Conservation (phyloP, 2,113 vertebrate genomes). For the Nothocercus nigrocapillus region DNA sequence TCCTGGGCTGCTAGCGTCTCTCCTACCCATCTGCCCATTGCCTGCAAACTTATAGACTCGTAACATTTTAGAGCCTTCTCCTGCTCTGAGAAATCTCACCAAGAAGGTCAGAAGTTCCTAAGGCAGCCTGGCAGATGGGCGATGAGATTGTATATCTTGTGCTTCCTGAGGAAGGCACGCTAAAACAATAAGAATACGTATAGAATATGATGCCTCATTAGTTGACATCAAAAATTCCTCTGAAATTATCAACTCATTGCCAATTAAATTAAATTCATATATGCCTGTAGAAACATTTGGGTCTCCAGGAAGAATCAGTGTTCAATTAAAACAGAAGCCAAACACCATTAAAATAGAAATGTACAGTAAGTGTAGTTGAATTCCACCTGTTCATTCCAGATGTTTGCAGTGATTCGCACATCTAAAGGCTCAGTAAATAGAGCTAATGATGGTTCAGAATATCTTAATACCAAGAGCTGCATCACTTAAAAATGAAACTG, state of each 20-base stretch:
- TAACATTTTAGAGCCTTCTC: background rate
- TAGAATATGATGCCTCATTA: constrained; percentile 13
- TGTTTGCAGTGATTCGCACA: constrained; percentile 66
- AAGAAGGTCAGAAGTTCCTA: background rate
- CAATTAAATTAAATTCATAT: constrained; percentile 50
- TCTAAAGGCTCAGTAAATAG: constrained; percentile 60
- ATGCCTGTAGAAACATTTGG: constrained; percentile 39
- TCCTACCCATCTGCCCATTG: background rate
- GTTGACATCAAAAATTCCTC: constrained; percentile 50
- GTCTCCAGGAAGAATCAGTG: background rate
- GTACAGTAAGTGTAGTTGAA: background rate
- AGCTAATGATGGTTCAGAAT: constrained; percentile 65
- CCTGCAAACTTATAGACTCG: background rate
- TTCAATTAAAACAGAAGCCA: constrained; percentile 56
- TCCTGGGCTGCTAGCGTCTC: background rate
- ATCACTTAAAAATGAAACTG: background rate
- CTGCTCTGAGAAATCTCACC: background rate
- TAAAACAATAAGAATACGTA: background rate
- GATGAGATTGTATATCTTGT: background rate
- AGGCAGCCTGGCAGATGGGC: background rate
- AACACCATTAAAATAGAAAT: constrained; percentile 52
- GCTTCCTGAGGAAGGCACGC: background rate
- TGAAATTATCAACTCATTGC: constrained; percentile 38
- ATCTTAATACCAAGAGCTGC: constrained; percentile 27
- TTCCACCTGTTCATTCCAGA: constrained; percentile 72